A percentile compares a stretch with the other conserved stretches of the same genome.
phyloP scores from a whole-genome alignment of 2,888 invertebrate genomes.

The Eulithis testata region DNA sequence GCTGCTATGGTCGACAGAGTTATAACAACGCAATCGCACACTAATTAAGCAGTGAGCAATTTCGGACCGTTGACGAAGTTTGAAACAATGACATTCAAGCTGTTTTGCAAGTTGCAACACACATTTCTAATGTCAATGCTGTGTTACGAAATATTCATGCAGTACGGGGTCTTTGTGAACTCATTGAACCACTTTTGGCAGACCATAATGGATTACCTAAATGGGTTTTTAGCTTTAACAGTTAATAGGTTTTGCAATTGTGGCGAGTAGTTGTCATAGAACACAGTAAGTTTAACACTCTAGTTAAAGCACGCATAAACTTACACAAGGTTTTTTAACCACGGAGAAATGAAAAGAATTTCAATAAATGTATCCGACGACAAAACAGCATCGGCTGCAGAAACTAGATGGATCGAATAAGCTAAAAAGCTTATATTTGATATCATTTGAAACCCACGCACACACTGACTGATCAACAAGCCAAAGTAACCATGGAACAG shows the following conservation, averaged over 20 bases:
- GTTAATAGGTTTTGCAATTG: background rate
- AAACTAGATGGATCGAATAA: too few species aligned
- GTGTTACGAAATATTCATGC: conserved; percentile 31
- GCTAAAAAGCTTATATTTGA: too few species aligned
- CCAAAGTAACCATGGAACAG: too few species aligned
- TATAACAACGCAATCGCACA: background rate
- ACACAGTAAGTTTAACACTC: background rate
- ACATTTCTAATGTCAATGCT: conserved; percentile 53
- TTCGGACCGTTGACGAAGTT: conserved; percentile 17
- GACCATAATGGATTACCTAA: background rate
- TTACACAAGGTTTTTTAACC: too few species aligned
- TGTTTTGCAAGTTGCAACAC: conserved; percentile 32
- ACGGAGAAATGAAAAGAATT: too few species aligned
- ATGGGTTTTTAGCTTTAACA: background rate
- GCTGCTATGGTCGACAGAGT: too few species aligned
- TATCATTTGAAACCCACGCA: too few species aligned
- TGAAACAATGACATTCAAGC: conserved; percentile 32
- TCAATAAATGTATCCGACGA: too few species aligned
- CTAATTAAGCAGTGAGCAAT: conserved; percentile 20
- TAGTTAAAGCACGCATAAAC: too few species aligned
- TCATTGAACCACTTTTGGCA: conserved; percentile 13
- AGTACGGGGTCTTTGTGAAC: conserved; percentile 6
- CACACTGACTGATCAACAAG: background rate
- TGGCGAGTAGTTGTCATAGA: background rate
- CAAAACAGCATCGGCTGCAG: too few species aligned